Conservation (phyloP, 2,113 vertebrate species). For the Castor canadensis region DNA sequence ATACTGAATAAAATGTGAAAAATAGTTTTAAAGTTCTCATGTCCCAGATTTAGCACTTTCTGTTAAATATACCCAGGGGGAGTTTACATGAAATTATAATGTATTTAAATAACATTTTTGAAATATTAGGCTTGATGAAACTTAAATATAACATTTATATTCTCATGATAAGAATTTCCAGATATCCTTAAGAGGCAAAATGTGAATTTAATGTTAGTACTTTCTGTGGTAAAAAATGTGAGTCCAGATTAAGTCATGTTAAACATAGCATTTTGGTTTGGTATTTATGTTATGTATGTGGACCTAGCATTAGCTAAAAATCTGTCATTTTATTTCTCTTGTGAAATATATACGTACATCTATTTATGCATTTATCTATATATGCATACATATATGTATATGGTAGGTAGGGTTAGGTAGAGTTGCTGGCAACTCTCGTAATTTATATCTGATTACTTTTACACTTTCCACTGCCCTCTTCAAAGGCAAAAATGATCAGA, state of each 20-base stretch:
- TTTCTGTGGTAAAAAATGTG: not conserved
- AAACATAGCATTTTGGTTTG: not conserved
- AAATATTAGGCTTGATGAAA: not conserved
- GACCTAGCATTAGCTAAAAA: not conserved
- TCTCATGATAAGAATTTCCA: not conserved
- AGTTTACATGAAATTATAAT: not conserved
- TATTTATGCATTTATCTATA: not conserved
- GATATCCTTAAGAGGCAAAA: not conserved
- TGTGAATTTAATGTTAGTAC: not conserved
- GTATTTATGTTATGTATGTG: not conserved
- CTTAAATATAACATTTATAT: not conserved
- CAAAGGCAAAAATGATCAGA: not conserved
- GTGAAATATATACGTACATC: not conserved
- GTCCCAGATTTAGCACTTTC: constrained; percentile 45
- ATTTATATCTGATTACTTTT: not conserved
- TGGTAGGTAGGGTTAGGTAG: not conserved
- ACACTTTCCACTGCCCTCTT: not conserved
- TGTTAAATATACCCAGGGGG: not conserved
- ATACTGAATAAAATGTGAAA: constrained; percentile 72
- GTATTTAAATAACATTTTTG: constrained; percentile 21
- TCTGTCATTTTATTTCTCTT: not conserved
- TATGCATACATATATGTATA: not conserved
- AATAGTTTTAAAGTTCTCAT: constrained; percentile 55
- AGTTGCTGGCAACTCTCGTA: not conserved
- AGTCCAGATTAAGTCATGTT: not conserved